Evolutionary conservation across 2,797 vertebrate species (phyloP).

Genomic region (Acipenser oxyrinchus): DNA sequence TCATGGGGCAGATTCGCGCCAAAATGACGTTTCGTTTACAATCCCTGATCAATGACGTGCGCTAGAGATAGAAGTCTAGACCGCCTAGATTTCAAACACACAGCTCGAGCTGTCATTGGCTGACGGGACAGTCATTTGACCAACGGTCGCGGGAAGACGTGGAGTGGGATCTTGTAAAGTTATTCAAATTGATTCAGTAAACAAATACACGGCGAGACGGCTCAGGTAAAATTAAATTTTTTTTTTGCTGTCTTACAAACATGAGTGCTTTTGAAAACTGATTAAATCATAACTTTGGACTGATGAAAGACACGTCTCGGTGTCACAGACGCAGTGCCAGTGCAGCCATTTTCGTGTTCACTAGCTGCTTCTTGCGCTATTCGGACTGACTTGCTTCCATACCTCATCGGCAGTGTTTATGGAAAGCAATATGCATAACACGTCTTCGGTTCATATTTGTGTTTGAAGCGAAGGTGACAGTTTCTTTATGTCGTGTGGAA

Average conservation of each 20-base stretch:
- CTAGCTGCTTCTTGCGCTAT: no score
- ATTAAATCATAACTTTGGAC: neutral
- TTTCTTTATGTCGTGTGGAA: no score
- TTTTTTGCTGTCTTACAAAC: constrained; percentile 7
- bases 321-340: neutral
- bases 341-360: constrained; percentile 1
- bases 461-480: no score
- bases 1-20: constrained; percentile 47
- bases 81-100: constrained; percentile 70
- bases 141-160: constrained; percentile 95
- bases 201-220: constrained; percentile 33
- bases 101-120: constrained; percentile 52
- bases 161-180: constrained; percentile 31
- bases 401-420: no score
- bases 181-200: constrained; percentile 52
- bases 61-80: neutral
- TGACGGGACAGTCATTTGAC: constrained; percentile 51
- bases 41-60: constrained; percentile 37
- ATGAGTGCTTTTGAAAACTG: neutral
- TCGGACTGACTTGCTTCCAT: no score
- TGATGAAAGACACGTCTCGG: neutral
- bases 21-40: constrained; percentile 28
- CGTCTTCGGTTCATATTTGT: no score
- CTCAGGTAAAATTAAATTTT: constrained; percentile 15
- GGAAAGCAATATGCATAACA: no score